phyloP scores from a whole-genome alignment of 1,140 invertebrate species.

The Steinernema feltiae region DNA sequence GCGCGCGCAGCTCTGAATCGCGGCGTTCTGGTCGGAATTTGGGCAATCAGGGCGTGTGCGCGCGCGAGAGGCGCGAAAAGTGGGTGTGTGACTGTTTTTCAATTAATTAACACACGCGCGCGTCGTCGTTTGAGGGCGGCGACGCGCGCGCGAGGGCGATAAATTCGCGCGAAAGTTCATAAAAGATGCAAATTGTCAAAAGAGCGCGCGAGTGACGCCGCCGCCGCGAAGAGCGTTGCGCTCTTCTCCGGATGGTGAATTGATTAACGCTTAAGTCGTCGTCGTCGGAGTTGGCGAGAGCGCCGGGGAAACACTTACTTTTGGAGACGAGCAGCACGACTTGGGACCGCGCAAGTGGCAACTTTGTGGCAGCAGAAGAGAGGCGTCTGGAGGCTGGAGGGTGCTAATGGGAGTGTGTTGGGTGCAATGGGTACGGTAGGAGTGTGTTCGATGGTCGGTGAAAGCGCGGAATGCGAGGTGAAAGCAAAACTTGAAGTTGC shows the following conservation, averaged over 20 bases:
- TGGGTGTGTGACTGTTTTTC: no score
- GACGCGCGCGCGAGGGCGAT: background rate
- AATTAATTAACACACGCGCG: background rate
- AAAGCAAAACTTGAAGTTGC: no score
- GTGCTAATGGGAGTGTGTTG: no score
- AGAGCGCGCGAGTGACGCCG: background rate
- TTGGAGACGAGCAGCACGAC: background rate
- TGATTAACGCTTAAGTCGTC: conserved; percentile 1
- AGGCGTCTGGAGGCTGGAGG: background rate
- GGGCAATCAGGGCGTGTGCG: background rate
- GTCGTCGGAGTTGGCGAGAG: background rate
- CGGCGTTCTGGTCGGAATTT: background rate
- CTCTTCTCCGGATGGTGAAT: background rate
- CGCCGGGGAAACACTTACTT: background rate
- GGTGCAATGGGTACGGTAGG: no score
- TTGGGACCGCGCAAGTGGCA: background rate
- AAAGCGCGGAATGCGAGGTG: no score
- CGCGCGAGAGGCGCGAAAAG: background rate
- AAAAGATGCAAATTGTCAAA: conserved; percentile 13
- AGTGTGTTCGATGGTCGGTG: no score
- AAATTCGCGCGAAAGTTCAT: conserved; percentile 3
- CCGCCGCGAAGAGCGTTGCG: background rate
- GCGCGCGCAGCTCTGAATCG: no score
- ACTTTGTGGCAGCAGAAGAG: background rate
- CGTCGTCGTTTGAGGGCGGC: background rate